Conservation (phyloP, 2,797 vertebrate species). For the Pipistrellus nathusii region DNA sequence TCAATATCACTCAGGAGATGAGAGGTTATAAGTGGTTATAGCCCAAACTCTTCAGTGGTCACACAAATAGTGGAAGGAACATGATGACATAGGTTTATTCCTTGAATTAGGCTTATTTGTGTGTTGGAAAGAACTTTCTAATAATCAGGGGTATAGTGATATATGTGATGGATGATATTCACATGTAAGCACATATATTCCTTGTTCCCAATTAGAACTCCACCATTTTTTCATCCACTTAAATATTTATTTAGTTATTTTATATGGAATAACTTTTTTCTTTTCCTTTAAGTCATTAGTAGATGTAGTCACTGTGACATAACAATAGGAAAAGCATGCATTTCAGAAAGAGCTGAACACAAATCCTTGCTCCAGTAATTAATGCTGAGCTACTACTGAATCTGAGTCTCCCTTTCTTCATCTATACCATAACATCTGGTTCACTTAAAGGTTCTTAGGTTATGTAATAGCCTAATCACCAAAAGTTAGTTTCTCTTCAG, state of each 20-base stretch:
- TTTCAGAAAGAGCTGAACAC: slow-evolving; percentile 5
- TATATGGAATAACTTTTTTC: neutral
- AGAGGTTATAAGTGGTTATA: neutral
- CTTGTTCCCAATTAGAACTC: neutral
- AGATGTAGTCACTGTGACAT: neutral
- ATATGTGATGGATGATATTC: neutral
- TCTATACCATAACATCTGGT: neutral
- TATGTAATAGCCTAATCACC: neutral
- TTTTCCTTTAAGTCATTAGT: neutral
- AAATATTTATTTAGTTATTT: neutral
- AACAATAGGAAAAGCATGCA: neutral
- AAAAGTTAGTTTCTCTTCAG: neutral
- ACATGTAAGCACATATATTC: neutral
- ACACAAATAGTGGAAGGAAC: neutral
- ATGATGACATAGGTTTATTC: neutral
- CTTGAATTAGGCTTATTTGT: neutral
- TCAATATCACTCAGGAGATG: neutral
- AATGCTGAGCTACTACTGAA: neutral
- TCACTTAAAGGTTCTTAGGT: neutral
- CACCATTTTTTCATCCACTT: neutral
- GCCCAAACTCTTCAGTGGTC: neutral
- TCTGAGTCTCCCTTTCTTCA: neutral
- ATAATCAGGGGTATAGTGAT: neutral
- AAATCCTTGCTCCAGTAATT: neutral
- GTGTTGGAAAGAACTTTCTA: slow-evolving; percentile 23